Conservation (phyloP, 2,888 invertebrate genomes). For the Phortica okadai region DNA sequence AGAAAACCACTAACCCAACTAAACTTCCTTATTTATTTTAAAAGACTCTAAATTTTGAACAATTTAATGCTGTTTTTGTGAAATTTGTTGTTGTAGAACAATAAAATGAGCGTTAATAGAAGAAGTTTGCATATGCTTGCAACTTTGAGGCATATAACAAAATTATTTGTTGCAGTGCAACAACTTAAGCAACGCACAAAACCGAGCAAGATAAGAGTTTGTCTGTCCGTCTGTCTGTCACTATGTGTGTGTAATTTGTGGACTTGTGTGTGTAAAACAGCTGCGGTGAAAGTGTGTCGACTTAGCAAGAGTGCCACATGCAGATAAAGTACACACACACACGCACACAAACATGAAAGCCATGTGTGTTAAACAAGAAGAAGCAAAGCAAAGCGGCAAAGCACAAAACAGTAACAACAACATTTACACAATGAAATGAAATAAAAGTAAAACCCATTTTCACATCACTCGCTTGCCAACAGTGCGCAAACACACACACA, state of each 20-base stretch:
- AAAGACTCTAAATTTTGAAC: no score
- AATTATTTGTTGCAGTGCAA: slow-evolving; percentile 20
- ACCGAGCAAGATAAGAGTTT: slow-evolving; percentile 53
- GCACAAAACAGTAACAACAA: slow-evolving; percentile 22
- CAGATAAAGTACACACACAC: slow-evolving; percentile 37
- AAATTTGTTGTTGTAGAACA: no score
- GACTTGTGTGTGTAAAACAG: slow-evolving; percentile 45
- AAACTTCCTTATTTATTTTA: no score
- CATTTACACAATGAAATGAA: slow-evolving; percentile 54
- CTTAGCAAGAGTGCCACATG: slow-evolving; percentile 52
- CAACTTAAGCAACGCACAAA: slow-evolving; percentile 36
- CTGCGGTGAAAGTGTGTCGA: slow-evolving; percentile 64
- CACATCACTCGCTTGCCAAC: slow-evolving; percentile 47
- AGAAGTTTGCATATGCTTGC: background rate
- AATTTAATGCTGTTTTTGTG: background rate
- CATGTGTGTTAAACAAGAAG: background rate
- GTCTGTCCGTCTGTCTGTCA: background rate
- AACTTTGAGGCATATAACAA: background rate
- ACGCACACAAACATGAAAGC: background rate
- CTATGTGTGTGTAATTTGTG: background rate
- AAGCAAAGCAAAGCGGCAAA: slow-evolving; percentile 18
- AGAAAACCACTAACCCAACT: no score
- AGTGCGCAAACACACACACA: background rate
- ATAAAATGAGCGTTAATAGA: background rate
- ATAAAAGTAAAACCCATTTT: slow-evolving; percentile 70